A percentile compares a stretch with the other conserved stretches of the same genome.
These are phyloP conservation scores for Etheostoma perlongum DNA, from an alignment of 2,797 vertebrate genomes.

Conservation along the genomic window DNA sequence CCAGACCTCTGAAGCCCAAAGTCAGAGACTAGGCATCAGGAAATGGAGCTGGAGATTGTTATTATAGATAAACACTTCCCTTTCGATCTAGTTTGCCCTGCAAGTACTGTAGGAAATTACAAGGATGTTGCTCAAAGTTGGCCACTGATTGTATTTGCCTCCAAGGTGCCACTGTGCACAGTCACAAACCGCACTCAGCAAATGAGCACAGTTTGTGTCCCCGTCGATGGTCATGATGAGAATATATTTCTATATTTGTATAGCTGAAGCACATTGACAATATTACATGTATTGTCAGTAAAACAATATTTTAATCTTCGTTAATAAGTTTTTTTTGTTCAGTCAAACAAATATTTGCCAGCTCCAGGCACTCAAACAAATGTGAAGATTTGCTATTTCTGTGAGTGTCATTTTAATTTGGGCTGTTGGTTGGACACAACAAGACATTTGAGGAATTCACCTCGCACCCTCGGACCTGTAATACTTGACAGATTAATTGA, in stretches of 20 bases:
- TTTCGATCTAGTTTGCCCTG: constrained; percentile 61
- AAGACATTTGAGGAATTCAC: not conserved
- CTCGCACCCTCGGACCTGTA: not conserved
- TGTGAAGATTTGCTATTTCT: not conserved
- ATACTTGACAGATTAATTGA: not conserved
- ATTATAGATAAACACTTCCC: constrained; percentile 83
- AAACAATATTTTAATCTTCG: not conserved
- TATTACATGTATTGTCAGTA: too few relatives aligned
- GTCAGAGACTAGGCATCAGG: constrained; percentile 41
- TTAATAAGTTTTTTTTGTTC: not conserved
- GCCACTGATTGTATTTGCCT: constrained; percentile 64
- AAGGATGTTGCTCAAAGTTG: constrained; percentile 70
- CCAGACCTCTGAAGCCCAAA: constrained; percentile 43
- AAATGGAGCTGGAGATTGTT: constrained; percentile 80
- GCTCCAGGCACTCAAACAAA: not conserved
- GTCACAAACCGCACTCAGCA: constrained; percentile 27
- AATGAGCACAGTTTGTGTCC: constrained; percentile 12
- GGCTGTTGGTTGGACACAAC: not conserved
- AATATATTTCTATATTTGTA: not conserved
- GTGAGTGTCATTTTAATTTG: not conserved
- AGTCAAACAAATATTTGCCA: not conserved
- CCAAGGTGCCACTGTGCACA: constrained; percentile 40
- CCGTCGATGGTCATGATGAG: not conserved
- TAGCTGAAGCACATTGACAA: not conserved
- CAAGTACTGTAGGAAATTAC: constrained; percentile 71